Evolutionary conservation across 2,113 vertebrate genomes (phyloP).

Genomic region (Columba livia): DNA sequence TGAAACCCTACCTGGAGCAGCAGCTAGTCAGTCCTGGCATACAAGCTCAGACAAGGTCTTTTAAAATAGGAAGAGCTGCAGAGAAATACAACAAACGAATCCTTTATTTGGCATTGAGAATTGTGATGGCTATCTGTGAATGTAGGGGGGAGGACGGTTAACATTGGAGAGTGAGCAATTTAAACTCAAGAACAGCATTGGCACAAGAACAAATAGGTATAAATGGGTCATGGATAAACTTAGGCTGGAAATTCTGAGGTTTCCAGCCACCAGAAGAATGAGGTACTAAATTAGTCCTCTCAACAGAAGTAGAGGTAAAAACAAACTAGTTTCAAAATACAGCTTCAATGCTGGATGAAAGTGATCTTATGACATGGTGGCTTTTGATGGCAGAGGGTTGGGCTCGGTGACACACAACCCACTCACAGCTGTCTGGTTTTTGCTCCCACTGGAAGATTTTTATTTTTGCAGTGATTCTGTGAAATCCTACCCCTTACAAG

Average conservation of each 20-base stretch:
- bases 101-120: background rate
- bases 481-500: background rate
- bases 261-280: background rate
- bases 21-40: background rate
- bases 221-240: background rate
- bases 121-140: background rate
- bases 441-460: background rate
- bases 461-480: background rate
- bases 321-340: background rate
- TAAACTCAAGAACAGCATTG: background rate
- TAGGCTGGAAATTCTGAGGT: conserved; percentile 1
- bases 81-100: background rate
- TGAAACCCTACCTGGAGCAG: background rate
- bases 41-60: background rate
- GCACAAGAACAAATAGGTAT: background rate
- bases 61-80: background rate
- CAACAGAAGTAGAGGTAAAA: background rate
- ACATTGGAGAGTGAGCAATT: background rate
- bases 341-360: background rate
- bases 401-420: background rate
- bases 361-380: background rate
- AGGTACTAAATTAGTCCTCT: background rate
- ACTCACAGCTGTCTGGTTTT: background rate
- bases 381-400: background rate
- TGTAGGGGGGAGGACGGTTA: background rate